Percentiles rank a stretch among this genome's conserved stretches.
Conservation (phyloP, 2,888 invertebrate genomes). For the Baronia brevicornis region DNA sequence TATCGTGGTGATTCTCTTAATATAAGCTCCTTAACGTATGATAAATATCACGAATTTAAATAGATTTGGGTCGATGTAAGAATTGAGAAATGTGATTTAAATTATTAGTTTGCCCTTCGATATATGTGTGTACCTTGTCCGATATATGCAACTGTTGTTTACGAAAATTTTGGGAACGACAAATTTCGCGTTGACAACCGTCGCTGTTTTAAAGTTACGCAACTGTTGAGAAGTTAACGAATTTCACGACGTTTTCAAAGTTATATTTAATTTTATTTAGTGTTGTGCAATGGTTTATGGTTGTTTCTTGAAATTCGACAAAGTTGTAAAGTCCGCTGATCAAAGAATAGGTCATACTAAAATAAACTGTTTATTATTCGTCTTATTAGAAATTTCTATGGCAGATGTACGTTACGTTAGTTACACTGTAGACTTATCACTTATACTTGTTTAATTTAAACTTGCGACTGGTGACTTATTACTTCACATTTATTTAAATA, state of each 20-base stretch:
- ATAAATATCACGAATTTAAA: conserved; percentile 18
- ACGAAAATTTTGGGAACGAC: conserved; percentile 24
- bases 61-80: conserved; percentile 17
- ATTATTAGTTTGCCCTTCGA: conserved; percentile 24
- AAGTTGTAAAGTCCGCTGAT: conserved; percentile 39
- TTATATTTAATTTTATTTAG: conserved; percentile 28
- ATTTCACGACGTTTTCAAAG: conserved; percentile 23
- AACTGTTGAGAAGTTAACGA: conserved; percentile 36
- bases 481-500: conserved; percentile 15
- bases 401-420: conserved; percentile 19
- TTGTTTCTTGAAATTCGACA: conserved; percentile 45
- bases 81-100: conserved; percentile 19
- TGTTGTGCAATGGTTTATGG: conserved; percentile 57
- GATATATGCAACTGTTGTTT: conserved; percentile 21
- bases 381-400: conserved; percentile 53
- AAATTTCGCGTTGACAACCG: conserved; percentile 44
- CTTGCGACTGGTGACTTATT: conserved; percentile 10
- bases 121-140: conserved; percentile 32
- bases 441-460: conserved; percentile 18
- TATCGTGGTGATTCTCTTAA: too few relatives aligned
- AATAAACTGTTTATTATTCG: conserved; percentile 55
- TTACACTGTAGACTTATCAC: conserved; percentile 32
- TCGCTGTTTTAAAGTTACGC: conserved; percentile 35
- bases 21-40: conserved; percentile 15
- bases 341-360: conserved; percentile 58